These are phyloP conservation scores for Eupithecia abbreviata DNA, from an alignment of 2,888 invertebrate genomes.

Conservation along the genomic window DNA sequence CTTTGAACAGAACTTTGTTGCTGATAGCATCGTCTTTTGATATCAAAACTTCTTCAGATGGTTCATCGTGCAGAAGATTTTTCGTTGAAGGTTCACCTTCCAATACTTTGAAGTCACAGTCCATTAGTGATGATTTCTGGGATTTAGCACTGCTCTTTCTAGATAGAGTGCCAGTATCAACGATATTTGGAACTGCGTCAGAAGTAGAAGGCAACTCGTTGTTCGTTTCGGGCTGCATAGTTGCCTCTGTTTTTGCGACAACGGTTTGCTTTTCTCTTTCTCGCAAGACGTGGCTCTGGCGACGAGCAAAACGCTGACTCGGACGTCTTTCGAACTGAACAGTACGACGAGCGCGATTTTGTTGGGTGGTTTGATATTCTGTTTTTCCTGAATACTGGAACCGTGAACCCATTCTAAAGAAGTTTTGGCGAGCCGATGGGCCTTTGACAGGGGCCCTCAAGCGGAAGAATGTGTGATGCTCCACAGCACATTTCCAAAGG, in stretches of 20 bases:
- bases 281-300: constrained; percentile 94
- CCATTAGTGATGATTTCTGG: constrained; percentile 77
- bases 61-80: constrained; percentile 71
- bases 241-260: constrained; percentile 62
- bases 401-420: constrained; percentile 99
- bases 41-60: constrained; percentile 66
- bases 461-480: constrained; percentile 99
- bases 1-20: constrained; percentile 77
- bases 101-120: constrained; percentile 53
- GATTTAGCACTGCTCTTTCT: constrained; percentile 84
- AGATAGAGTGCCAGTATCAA: constrained; percentile 67
- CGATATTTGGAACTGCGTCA: constrained; percentile 50
- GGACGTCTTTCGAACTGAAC: constrained; percentile 98
- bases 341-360: constrained; percentile 94
- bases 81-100: constrained; percentile 72
- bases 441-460: constrained; percentile 94
- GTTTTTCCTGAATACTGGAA: constrained; percentile 98
- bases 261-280: constrained; percentile 88
- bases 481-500: constrained; percentile 99
- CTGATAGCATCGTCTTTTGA: constrained; percentile 80
- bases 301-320: constrained; percentile 96
- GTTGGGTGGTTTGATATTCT: constrained; percentile 97
- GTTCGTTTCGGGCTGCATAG: constrained; percentile 58
- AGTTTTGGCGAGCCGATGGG: constrained; percentile 95
- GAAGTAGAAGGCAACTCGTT: constrained; percentile 67